Percentiles rank a stretch among this genome's conserved stretches.
These are phyloP conservation scores for Chymomyza procnemis DNA, from an alignment of 2,888 invertebrate genomes.

Conservation along the genomic window DNA sequence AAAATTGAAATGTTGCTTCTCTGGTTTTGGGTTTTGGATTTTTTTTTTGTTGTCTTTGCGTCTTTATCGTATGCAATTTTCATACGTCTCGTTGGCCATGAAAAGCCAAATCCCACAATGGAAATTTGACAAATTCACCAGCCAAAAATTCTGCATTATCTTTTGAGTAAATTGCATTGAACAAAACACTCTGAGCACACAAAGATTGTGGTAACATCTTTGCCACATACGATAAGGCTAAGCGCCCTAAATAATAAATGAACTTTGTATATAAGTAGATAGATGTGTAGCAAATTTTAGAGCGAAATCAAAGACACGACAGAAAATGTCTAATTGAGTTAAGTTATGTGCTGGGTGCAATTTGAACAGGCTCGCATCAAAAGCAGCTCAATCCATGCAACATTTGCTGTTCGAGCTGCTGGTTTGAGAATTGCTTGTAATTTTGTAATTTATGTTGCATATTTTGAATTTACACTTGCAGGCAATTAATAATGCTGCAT, in stretches of 20 bases:
- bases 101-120: conserved; percentile 22
- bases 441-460: conserved; percentile 67
- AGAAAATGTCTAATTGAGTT: conserved; percentile 52
- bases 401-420: neutral
- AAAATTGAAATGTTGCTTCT: conserved; percentile 60
- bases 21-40: neutral
- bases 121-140: conserved; percentile 4
- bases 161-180: conserved; percentile 30
- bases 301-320: conserved; percentile 31
- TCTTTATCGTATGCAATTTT: conserved; percentile 36
- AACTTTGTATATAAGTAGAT: conserved; percentile 5
- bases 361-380: neutral
- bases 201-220: conserved; percentile 43
- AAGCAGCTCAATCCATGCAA: neutral
- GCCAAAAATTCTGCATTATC: conserved; percentile 35
- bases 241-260: conserved; percentile 38
- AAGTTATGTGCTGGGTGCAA: conserved; percentile 35
- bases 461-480: conserved; percentile 73
- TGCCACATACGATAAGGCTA: conserved; percentile 1
- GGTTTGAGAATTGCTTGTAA: conserved; percentile 48
- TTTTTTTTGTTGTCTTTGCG: neutral
- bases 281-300: conserved; percentile 17
- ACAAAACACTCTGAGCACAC: neutral
- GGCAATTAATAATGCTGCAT: conserved; percentile 76
- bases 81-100: conserved; percentile 33